phyloP scores from a whole-genome alignment of 2,113 vertebrate genomes.

The Malaclemys terrapin region DNA sequence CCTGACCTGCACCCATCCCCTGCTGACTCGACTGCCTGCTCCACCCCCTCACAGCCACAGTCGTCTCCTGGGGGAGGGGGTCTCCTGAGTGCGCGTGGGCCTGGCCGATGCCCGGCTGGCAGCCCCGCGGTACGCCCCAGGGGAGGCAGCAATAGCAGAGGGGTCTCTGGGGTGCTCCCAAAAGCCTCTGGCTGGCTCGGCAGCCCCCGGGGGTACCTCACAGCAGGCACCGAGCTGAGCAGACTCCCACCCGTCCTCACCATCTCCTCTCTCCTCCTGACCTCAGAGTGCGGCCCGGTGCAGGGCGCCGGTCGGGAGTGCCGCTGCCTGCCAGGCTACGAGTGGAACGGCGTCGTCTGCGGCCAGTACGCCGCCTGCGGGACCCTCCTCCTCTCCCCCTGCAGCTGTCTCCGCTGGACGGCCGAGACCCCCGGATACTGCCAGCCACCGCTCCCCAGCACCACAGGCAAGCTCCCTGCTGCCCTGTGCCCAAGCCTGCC shows the following conservation, averaged over 20 bases:
- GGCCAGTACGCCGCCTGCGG: background rate
- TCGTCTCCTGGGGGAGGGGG: too few species aligned
- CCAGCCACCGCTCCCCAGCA: slow-evolving; percentile 52
- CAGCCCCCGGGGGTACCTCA: background rate
- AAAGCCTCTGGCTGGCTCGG: background rate
- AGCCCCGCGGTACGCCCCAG: too few species aligned
- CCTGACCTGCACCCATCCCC: too few species aligned
- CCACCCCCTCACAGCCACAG: too few species aligned
- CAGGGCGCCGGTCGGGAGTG: background rate
- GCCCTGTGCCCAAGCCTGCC: background rate
- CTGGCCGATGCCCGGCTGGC: too few species aligned
- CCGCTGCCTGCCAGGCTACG: slow-evolving; percentile 45
- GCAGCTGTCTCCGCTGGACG: slow-evolving; percentile 19
- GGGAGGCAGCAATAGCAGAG: too few species aligned
- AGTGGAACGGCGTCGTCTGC: slow-evolving; percentile 33
- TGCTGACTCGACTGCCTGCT: too few species aligned
- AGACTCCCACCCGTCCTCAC: too few species aligned
- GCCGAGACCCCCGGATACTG: slow-evolving; percentile 1
- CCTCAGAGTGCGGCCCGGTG: slow-evolving; percentile 33
- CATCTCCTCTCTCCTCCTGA: too few species aligned
- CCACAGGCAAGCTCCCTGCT: background rate
- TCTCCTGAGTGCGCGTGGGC: too few species aligned
- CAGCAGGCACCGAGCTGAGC: too few species aligned
- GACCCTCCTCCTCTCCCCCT: background rate
- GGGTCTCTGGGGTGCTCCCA: too few species aligned